Percentiles rank a stretch among this genome's conserved stretches.
These are phyloP conservation scores for Syndactyla subalaris DNA, from an alignment of 2,797 vertebrate genomes.

Conservation along the genomic window DNA sequence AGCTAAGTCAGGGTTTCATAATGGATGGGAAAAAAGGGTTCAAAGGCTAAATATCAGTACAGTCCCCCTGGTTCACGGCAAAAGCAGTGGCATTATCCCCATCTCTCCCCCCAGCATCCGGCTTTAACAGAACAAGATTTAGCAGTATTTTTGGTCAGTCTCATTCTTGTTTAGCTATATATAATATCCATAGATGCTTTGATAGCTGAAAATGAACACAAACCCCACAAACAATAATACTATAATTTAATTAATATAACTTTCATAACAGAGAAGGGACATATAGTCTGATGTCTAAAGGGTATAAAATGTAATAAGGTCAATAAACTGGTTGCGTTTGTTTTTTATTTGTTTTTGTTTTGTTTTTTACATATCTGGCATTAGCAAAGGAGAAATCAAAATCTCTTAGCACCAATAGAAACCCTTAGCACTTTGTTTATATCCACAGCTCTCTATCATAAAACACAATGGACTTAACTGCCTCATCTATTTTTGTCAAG, in stretches of 20 bases:
- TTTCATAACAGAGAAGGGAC: background rate
- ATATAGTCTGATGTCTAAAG: background rate
- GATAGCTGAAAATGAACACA: background rate
- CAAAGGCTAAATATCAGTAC: background rate
- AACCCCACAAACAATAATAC: background rate
- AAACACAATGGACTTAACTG: background rate
- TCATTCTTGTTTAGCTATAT: background rate
- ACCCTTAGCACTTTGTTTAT: background rate
- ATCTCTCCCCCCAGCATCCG: background rate
- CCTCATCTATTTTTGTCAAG: background rate
- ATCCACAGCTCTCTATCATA: background rate
- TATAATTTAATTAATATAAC: background rate
- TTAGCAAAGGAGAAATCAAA: background rate
- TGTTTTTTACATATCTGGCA: background rate
- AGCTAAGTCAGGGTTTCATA: background rate
- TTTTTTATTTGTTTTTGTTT: background rate
- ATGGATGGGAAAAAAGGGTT: constrained; percentile 30
- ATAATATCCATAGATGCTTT: background rate
- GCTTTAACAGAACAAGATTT: background rate
- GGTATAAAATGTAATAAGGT: background rate
- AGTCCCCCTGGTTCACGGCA: background rate
- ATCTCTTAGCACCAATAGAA: background rate
- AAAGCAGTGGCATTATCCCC: background rate
- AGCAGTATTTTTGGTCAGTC: background rate
- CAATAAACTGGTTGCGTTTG: rapidly evolving